Conservation (phyloP, 2,888 invertebrate genomes). For the Gymnosoma rotundatum region DNA sequence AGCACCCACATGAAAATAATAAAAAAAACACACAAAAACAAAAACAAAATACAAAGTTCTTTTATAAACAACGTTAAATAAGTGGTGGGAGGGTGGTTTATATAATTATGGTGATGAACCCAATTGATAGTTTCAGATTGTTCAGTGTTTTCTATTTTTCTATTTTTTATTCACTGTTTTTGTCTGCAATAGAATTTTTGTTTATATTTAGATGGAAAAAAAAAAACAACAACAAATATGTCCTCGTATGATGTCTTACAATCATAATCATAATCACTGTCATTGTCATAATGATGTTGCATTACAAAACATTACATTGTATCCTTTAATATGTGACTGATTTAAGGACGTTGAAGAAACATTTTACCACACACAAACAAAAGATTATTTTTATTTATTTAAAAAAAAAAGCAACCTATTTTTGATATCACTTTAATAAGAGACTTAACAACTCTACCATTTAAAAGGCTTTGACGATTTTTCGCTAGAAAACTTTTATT, state of each 20-base stretch:
- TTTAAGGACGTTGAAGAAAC: neutral
- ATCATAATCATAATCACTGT: conserved; percentile 53
- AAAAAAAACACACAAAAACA: neutral
- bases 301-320: conserved; percentile 43
- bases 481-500: too few relatives aligned
- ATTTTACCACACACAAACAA: neutral
- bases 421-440: neutral
- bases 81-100: conserved; percentile 25
- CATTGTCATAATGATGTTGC: conserved; percentile 55
- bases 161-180: conserved; percentile 36
- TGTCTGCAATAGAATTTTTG: conserved; percentile 61
- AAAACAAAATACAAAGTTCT: conserved; percentile 17
- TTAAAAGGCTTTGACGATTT: neutral
- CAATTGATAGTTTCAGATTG: conserved; percentile 58
- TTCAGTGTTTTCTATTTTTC: conserved; percentile 38
- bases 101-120: conserved; percentile 50
- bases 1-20: conserved; percentile 62
- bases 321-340: conserved; percentile 28
- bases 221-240: conserved; percentile 25
- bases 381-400: neutral
- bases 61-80: conserved; percentile 6
- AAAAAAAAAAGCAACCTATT: neutral
- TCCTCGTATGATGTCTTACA: conserved; percentile 50
- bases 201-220: conserved; percentile 62
- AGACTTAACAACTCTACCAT: neutral